Evolutionary conservation across 2,113 vertebrate species (phyloP), one percentile per base, ranked within the genome.

Genomic region (Grammomys dolichurus): DNA sequence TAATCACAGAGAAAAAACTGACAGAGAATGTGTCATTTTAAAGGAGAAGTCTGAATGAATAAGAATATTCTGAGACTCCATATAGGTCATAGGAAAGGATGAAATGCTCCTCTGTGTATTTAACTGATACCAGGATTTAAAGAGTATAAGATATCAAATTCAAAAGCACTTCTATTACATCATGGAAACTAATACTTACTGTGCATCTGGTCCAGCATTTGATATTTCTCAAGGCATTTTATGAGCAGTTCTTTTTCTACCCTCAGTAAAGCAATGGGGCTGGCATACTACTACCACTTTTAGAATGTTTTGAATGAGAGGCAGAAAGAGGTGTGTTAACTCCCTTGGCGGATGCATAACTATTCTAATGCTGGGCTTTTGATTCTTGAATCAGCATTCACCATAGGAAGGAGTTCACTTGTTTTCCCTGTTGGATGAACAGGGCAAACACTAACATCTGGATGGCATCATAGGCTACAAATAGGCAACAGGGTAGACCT

Each of bases 171-270:
- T 93, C 65, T 69, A 16, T 28, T 65, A 43, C 5, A 58, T 43
- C 77, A 93, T 65, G 93, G 87, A 85, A 94, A 70, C 70, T 76
- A 65, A 80, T 84, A 60, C 54, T 43, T 69, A 36, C 4, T 36
- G 6, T 31, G n/a, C n/a, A 56, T 87, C 81, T 67, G 65, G 8
- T 43, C 72, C n/a, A 36, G 46, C 60, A 94, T 90, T 70, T 87
- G 51, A 72, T 88, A 85, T 75, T 95, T 87, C 76, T 81, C 81
- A 90, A 93, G 96, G 77, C 46, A 67, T 89, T 72, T 92, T 24
- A 77, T 65, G 58, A 72, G 26, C 24, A 88, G 51, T 60, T 63
- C 33, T 82, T 93, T 75, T 56, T 94, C 65, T 69, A 13, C 85
- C 58, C 82, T 93, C 46, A 77, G 5, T 33, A 92, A 82, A 88